phyloP scores from a whole-genome alignment of 2,797 vertebrate species.

The Triplophysa bombifrons region DNA sequence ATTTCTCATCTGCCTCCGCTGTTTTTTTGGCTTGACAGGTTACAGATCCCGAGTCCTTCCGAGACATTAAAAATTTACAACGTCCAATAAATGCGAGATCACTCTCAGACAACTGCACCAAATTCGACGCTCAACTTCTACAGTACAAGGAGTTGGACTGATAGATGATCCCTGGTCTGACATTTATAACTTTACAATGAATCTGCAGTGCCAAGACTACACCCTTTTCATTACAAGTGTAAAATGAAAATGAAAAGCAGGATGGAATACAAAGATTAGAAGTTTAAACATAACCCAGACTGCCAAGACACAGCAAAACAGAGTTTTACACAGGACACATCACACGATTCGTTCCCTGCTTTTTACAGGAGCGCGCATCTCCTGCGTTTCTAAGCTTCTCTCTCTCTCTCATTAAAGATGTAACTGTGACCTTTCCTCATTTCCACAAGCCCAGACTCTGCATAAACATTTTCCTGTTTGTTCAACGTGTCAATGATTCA shows the following conservation, averaged over 20 bases:
- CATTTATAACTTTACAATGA: conserved; percentile 38
- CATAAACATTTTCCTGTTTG: conserved; percentile 52
- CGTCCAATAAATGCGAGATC: conserved; percentile 39
- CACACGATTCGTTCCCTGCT: conserved; percentile 20
- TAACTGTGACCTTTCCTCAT: conserved; percentile 56
- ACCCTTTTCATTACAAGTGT: conserved; percentile 15
- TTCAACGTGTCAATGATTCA: conserved; percentile 42
- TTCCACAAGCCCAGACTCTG: conserved; percentile 43
- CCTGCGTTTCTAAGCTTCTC: conserved; percentile 30
- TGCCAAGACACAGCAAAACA: neutral
- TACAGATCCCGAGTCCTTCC: conserved; percentile 18
- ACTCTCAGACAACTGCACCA: conserved; percentile 34
- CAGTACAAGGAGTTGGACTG: conserved; percentile 21
- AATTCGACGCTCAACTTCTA: conserved; percentile 30
- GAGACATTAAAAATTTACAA: conserved; percentile 27
- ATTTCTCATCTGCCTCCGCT: conserved; percentile 26
- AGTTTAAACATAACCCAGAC: conserved; percentile 9
- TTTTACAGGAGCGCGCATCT: conserved; percentile 29
- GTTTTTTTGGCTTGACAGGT: conserved; percentile 30
- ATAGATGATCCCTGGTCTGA: conserved; percentile 18
- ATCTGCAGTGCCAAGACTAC: conserved; percentile 9
- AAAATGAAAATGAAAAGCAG: conserved; percentile 14
- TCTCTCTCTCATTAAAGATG: conserved; percentile 58
- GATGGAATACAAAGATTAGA: conserved; percentile 17
- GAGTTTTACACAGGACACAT: conserved; percentile 30